A percentile compares a stretch with the other conserved stretches of the same genome.
These are phyloP conservation scores for Exaiptasia diaphana DNA, from an alignment of 64 coral and sea anemone genomes.

Conservation along the genomic window DNA sequence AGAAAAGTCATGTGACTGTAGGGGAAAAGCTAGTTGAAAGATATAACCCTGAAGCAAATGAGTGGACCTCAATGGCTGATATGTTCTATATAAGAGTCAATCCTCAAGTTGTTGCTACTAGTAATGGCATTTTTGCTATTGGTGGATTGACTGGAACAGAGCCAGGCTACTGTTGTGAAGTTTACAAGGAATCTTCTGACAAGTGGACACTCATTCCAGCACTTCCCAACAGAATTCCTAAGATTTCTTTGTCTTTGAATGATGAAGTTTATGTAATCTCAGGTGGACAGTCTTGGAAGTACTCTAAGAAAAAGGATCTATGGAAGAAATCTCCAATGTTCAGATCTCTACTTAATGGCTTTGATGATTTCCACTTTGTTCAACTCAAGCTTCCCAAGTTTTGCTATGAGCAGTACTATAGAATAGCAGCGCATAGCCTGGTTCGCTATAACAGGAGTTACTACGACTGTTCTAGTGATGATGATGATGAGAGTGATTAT, in stretches of 20 bases:
- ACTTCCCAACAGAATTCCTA: conserved; percentile 22
- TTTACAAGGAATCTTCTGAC: conserved; percentile 40
- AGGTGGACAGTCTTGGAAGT: background rate
- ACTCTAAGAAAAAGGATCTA: background rate
- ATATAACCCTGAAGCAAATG: conserved; percentile 36
- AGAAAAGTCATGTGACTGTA: background rate
- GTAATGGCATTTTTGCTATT: conserved; percentile 49
- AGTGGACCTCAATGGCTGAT: conserved; percentile 40
- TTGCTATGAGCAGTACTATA: background rate
- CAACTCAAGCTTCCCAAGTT: conserved; percentile 21
- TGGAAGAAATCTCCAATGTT: conserved; percentile 22
- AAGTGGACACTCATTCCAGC: conserved; percentile 56
- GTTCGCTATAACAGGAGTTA: background rate
- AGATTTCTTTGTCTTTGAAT: background rate
- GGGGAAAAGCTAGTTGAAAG: conserved; percentile 31
- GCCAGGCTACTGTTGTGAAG: conserved; percentile 15
- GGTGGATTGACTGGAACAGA: conserved; percentile 1
- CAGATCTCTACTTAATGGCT: conserved; percentile 6
- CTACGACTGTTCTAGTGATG: conserved; percentile 16
- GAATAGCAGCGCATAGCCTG: background rate
- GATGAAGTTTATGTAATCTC: background rate
- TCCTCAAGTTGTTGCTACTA: conserved; percentile 15
- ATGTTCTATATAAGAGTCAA: background rate
- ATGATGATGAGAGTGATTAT: conserved; percentile 3
- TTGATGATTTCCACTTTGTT: conserved; percentile 3